Evolutionary conservation across 2,888 invertebrate genomes (phyloP), one percentile per base, ranked within the genome.

Genomic region (Harmothoe impar): DNA sequence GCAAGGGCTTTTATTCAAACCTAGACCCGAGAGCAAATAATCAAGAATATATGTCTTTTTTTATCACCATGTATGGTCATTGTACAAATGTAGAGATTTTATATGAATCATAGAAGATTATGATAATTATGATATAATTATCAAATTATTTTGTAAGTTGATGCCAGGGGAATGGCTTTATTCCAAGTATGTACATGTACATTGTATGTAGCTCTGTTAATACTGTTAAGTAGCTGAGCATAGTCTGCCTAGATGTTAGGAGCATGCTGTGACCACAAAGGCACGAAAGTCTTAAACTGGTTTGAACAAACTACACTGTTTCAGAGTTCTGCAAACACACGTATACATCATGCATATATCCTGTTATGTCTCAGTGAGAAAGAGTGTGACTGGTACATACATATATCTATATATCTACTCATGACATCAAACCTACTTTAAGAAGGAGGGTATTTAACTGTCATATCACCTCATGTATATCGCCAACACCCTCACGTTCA

Each of bases 91-190:
- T 81, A 81, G 81, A 81, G 81, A 35, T 81, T 81, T 81, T 81
- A 81, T 81, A 81, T 43, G 81, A 81, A 81, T 81, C 81, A 43
- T 35, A 81, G 81, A 33, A 81, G 81, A 81, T 81, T 81, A 81
- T 81, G 81, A 81, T 81, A 81, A 81, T 81, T 81, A 81, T 81
- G 43, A 81, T 81, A 81, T 81, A 81, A 81, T 81, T 81, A 81
- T 81, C 81, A 81, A 77, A 81, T 81, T 81, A 81, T 81, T 81
- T 81, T 81, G 81, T 81, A 81, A 81, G 81, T 81, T 81, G 81
- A 81, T 1, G 81, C 81, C 81, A 81, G 15, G 35, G 43, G 81
- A 43, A 81, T 81, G 81, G 81, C 81, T 81, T 33, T 81, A 81
- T 81, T 81, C 81, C 81, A 81, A 35, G 81, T 77, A 81, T 81